Evolutionary conservation across 1,140 invertebrate species (phyloP).

Genomic region (Melanaphis sacchari): DNA sequence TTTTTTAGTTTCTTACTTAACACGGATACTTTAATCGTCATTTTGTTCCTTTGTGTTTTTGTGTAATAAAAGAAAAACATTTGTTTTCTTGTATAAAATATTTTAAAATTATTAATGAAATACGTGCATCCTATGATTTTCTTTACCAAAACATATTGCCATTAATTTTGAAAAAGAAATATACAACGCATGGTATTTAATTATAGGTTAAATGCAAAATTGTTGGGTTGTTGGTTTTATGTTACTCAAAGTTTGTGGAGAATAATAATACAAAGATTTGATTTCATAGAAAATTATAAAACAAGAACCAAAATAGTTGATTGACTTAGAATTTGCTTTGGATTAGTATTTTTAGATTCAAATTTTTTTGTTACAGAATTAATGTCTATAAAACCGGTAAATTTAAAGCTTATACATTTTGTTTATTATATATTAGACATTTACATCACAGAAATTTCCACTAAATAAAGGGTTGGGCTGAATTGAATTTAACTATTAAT

Average conservation of each 20-base stretch:
- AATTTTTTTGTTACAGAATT: not conserved
- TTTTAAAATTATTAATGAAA: not conserved
- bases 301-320: not conserved
- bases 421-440: too few species aligned
- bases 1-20: not conserved
- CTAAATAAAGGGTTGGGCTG: too few species aligned
- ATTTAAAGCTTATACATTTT: not conserved
- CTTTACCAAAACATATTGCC: not conserved
- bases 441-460: too few species aligned
- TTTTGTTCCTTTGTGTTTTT: not conserved
- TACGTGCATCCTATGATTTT: not conserved
- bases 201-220: not conserved
- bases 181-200: not conserved
- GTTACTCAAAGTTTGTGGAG: not conserved
- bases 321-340: constrained; percentile 30
- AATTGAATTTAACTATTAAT: too few species aligned
- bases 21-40: not conserved
- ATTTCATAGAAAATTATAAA: constrained; percentile 17
- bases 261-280: constrained; percentile 23
- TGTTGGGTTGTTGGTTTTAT: not conserved
- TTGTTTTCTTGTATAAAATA: not conserved
- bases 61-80: not conserved
- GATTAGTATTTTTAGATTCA: not conserved
- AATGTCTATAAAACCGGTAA: not conserved
- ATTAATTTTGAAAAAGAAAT: constrained; percentile 26